phyloP scores from a whole-genome alignment of 2,797 vertebrate species.

The Semaprochilodus insignis region DNA sequence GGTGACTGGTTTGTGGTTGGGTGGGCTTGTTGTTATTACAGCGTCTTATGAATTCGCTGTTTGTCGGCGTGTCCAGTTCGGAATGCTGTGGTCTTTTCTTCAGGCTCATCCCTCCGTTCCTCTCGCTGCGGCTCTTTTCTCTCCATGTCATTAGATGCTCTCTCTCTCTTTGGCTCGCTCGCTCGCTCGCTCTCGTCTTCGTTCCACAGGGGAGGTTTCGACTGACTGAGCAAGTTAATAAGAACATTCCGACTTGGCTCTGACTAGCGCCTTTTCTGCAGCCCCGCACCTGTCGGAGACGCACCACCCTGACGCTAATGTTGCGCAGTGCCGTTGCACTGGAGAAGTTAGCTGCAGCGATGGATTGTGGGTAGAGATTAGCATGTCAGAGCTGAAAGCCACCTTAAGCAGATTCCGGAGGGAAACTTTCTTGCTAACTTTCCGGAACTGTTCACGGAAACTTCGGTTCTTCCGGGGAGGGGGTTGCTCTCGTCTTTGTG shows the following conservation, averaged over 20 bases:
- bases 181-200: constrained; percentile 39
- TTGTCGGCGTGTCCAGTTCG: neutral
- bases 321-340: too few species aligned
- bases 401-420: neutral
- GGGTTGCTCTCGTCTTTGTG: too few species aligned
- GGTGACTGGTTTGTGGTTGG: too few species aligned
- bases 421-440: neutral
- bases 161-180: constrained; percentile 31
- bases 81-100: neutral
- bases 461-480: neutral
- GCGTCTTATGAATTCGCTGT: too few species aligned
- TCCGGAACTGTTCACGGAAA: neutral
- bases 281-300: constrained; percentile 15
- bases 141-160: constrained; percentile 9
- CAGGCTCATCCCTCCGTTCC: neutral
- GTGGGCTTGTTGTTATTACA: too few species aligned
- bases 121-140: neutral
- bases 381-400: neutral
- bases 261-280: constrained; percentile 27
- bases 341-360: neutral
- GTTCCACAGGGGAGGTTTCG: constrained; percentile 38
- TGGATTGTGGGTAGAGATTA: constrained; percentile 1
- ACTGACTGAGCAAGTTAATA: constrained; percentile 56
- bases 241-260: constrained; percentile 53
- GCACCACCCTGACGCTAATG: neutral